Percentiles rank a stretch among this genome's conserved stretches.
Conservation (phyloP, 1,140 invertebrate species). For the Penaeus vannamei region DNA sequence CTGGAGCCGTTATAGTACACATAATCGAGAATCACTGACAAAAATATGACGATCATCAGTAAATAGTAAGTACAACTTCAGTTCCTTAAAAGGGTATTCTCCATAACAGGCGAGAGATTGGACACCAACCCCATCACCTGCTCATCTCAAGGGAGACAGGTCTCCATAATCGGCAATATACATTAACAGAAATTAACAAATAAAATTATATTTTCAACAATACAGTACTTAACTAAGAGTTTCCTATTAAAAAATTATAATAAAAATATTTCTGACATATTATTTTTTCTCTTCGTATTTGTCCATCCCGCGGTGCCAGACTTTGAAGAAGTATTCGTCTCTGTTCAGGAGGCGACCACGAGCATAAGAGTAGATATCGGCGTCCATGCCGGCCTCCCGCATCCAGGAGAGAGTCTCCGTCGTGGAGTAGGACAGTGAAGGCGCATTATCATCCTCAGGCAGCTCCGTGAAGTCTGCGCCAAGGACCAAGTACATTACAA, state of each 20-base stretch:
- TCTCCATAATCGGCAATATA: constrained; percentile 57
- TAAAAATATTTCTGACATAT: constrained; percentile 64
- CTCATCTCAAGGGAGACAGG: constrained; percentile 26
- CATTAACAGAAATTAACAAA: constrained; percentile 29
- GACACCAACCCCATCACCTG: constrained; percentile 52
- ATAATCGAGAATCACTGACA: constrained; percentile 54
- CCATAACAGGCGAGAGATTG: constrained; percentile 56
- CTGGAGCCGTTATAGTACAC: constrained; percentile 39
- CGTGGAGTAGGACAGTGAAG: constrained; percentile 84
- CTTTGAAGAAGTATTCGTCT: constrained; percentile 95
- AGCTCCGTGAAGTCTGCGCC: constrained; percentile 73
- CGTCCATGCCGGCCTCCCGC: constrained; percentile 91
- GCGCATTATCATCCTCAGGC: constrained; percentile 75
- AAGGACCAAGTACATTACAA: constrained; percentile 49
- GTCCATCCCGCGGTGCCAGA: constrained; percentile 80
- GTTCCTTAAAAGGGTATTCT: constrained; percentile 54
- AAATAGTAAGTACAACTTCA: constrained; percentile 64
- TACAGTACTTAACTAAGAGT: constrained; percentile 39
- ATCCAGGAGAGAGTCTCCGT: constrained; percentile 92
- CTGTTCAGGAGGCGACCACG: constrained; percentile 83
- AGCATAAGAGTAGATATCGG: constrained; percentile 90
- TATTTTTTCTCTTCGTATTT: constrained; percentile 52
- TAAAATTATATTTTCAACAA: constrained; percentile 12
- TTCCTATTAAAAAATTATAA: constrained; percentile 33
- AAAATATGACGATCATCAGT: constrained; percentile 51